Conservation (phyloP, 2,113 vertebrate genomes). For the Sporophila hypoxantha region DNA sequence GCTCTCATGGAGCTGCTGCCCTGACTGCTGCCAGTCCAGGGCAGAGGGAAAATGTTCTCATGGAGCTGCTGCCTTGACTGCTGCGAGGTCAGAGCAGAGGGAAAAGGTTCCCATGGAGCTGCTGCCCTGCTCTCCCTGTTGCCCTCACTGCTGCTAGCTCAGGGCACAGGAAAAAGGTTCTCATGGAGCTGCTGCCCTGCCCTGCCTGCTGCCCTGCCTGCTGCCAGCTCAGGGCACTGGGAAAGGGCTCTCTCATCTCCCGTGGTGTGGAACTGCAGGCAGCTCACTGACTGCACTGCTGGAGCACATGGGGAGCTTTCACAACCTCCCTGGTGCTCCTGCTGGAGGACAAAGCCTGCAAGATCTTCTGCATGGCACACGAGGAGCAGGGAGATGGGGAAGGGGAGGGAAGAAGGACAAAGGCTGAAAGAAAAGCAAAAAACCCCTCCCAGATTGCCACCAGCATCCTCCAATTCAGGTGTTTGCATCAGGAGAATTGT, state of each 20-base stretch:
- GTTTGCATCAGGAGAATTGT: background rate
- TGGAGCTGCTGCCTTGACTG: no score
- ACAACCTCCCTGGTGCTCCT: background rate
- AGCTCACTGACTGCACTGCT: background rate
- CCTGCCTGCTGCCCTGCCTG: no score
- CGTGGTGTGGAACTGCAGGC: background rate
- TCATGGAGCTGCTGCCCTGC: no score
- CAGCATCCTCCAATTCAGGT: background rate
- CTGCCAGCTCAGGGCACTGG: no score
- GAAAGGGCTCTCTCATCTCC: background rate
- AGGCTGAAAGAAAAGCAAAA: background rate
- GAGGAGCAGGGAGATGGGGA: background rate
- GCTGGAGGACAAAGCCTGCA: background rate
- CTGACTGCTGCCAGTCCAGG: no score
- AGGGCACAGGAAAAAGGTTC: no score
- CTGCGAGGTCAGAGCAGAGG: no score
- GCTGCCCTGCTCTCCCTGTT: no score
- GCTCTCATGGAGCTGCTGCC: no score
- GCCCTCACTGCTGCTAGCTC: no score
- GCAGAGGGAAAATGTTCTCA: no score
- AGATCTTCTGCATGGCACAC: background rate
- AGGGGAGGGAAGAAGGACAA: background rate
- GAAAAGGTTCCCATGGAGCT: no score
- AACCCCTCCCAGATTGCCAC: rapidly evolving
- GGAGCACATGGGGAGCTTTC: rapidly evolving